Conservation (phyloP, 2,888 invertebrate species). For the Pachydiplax longipennis region DNA sequence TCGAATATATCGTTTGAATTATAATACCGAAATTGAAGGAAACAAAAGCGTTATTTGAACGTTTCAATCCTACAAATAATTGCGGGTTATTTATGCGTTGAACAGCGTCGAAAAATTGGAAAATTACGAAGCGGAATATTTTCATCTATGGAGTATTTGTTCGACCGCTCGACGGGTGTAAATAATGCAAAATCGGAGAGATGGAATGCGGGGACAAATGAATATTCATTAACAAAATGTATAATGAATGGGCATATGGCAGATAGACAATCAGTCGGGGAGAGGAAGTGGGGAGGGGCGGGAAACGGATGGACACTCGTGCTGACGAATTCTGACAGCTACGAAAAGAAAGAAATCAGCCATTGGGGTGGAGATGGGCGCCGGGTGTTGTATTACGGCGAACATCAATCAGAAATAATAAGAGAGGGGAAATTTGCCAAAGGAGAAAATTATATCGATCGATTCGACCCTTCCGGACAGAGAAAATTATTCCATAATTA, state of each 20-base stretch:
- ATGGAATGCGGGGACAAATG: too few relatives aligned
- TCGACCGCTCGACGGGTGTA: too few relatives aligned
- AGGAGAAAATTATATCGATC: neutral
- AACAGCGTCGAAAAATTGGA: too few relatives aligned
- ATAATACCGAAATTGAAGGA: too few relatives aligned
- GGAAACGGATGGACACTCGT: neutral
- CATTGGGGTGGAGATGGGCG: neutral
- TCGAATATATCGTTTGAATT: too few relatives aligned
- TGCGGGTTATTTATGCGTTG: too few relatives aligned
- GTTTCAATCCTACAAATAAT: too few relatives aligned
- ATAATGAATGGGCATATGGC: neutral
- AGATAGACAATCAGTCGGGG: neutral
- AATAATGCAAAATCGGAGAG: too few relatives aligned
- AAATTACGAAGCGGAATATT: too few relatives aligned
- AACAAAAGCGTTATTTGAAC: too few relatives aligned
- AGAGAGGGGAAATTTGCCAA: neutral
- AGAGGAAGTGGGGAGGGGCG: neutral
- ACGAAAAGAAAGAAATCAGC: conserved; percentile 10
- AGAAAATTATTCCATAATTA: neutral
- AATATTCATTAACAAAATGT: too few relatives aligned
- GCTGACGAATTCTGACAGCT: conserved; percentile 14
- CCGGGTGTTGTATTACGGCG: neutral
- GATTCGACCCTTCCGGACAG: neutral
- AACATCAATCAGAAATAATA: conserved; percentile 39
- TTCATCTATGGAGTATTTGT: too few relatives aligned